phyloP scores from a whole-genome alignment of 2,797 vertebrate genomes.

The Pyrocephalus nanus region DNA sequence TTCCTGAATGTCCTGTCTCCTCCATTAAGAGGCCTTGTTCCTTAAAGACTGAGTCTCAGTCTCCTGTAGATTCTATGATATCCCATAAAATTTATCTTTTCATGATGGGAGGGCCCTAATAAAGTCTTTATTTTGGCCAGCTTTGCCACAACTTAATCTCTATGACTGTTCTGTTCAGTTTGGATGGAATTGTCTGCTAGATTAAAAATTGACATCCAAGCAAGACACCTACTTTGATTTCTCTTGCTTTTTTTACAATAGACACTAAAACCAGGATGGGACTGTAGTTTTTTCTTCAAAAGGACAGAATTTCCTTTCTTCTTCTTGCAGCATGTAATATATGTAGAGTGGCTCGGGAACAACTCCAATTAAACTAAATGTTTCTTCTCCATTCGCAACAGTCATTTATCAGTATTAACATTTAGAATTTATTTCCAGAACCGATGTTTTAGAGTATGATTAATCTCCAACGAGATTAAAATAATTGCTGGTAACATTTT shows the following conservation, averaged over 20 bases:
- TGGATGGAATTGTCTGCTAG: background rate
- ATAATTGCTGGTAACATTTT: constrained; percentile 46
- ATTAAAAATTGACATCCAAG: background rate
- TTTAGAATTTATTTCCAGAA: constrained; percentile 54
- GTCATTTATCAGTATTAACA: constrained; percentile 41
- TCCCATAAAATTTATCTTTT: background rate
- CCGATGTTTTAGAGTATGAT: background rate
- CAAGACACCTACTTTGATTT: background rate
- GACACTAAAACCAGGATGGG: background rate
- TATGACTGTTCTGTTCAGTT: background rate
- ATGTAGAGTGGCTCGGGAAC: background rate
- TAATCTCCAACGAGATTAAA: constrained; percentile 42
- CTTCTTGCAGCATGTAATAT: background rate
- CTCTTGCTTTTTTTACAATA: background rate
- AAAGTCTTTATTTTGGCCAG: background rate
- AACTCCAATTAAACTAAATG: constrained; percentile 33
- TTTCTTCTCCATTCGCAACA: constrained; percentile 17
- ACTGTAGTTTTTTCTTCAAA: background rate
- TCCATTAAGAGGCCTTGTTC: background rate
- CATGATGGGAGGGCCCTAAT: background rate
- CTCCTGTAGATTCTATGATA: background rate
- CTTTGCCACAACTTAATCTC: background rate
- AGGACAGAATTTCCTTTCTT: background rate
- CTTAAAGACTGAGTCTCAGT: background rate
- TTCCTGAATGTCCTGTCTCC: background rate